These are phyloP conservation scores for Petrocephalus sullivani DNA, from an alignment of 2,797 vertebrate species.

Conservation along the genomic window DNA sequence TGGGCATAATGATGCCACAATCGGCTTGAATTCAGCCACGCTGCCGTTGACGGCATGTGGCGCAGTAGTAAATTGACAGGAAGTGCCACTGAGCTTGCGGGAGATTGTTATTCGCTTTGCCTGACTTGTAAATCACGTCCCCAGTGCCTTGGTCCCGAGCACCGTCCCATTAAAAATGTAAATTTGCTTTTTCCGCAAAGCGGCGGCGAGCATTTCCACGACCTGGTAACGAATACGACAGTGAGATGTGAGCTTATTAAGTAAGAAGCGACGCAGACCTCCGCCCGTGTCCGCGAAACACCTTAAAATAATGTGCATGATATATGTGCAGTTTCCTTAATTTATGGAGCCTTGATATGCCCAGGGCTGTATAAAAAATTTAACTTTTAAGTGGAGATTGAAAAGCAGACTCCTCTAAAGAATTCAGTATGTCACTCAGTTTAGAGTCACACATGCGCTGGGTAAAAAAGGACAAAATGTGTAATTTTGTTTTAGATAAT, in stretches of 20 bases:
- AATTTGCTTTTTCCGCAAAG: slow-evolving; percentile 38
- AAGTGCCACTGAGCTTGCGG: slow-evolving; percentile 25
- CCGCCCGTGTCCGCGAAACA: slow-evolving; percentile 74
- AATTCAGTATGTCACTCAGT: slow-evolving; percentile 92
- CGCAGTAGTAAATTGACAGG: slow-evolving; percentile 36
- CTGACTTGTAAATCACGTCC: neutral
- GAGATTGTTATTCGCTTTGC: slow-evolving; percentile 12
- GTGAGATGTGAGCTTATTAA: slow-evolving; percentile 48
- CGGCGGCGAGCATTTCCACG: slow-evolving; percentile 54
- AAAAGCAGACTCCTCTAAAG: slow-evolving; percentile 93
- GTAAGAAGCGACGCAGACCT: slow-evolving; percentile 64
- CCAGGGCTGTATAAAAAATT: slow-evolving; percentile 85
- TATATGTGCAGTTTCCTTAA: slow-evolving; percentile 99
- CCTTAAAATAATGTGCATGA: slow-evolving; percentile 94
- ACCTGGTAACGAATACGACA: slow-evolving; percentile 67
- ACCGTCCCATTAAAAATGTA: slow-evolving; percentile 41
- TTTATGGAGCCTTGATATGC: slow-evolving; percentile 84
- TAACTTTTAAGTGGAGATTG: slow-evolving; percentile 98
- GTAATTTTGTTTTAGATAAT: slow-evolving; percentile 13
- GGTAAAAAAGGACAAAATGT: slow-evolving; percentile 27
- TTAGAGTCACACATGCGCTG: slow-evolving; percentile 73
- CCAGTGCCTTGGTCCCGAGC: slow-evolving; percentile 28
- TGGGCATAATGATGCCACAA: neutral
- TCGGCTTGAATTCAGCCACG: slow-evolving; percentile 29
- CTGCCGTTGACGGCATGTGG: slow-evolving; percentile 21